These are phyloP conservation scores for Macrosiphum euphorbiae DNA, from an alignment of 2,888 invertebrate species.

Conservation along the genomic window DNA sequence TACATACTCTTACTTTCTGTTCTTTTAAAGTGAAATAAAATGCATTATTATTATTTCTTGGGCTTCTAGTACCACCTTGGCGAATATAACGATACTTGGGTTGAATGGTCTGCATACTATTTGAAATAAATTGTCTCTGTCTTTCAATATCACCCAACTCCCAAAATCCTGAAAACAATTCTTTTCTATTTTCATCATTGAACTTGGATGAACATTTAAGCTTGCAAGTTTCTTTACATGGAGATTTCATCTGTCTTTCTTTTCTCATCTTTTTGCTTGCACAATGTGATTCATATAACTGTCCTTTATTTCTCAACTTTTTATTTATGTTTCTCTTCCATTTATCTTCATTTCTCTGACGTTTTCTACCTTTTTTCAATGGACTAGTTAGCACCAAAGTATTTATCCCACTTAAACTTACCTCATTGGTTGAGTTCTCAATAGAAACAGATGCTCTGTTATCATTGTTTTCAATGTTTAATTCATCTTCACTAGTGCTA, in stretches of 20 bases:
- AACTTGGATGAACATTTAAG: slow-evolving; percentile 63
- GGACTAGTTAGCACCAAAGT: slow-evolving; percentile 13
- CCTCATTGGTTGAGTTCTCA: slow-evolving; percentile 1
- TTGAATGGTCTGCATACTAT: slow-evolving; percentile 48
- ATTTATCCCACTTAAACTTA: background rate
- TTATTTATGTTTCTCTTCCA: slow-evolving; percentile 53
- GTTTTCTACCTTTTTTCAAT: slow-evolving; percentile 44
- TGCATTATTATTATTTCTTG: slow-evolving; percentile 57
- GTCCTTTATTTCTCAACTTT: slow-evolving; percentile 47
- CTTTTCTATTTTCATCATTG: slow-evolving; percentile 62
- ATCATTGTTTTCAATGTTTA: slow-evolving; percentile 22
- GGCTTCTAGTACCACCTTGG: slow-evolving; percentile 46
- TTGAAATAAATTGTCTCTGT: slow-evolving; percentile 61
- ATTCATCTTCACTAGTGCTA: slow-evolving; percentile 35
- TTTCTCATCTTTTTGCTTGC: slow-evolving; percentile 48
- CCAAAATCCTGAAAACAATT: too few species aligned
- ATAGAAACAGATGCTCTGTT: slow-evolving; percentile 27
- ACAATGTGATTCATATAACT: slow-evolving; percentile 46
- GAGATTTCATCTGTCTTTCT: slow-evolving; percentile 56
- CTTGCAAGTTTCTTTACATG: slow-evolving; percentile 63
- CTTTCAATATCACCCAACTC: slow-evolving; percentile 60
- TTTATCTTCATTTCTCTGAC: slow-evolving; percentile 43
- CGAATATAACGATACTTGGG: slow-evolving; percentile 62
- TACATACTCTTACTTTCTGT: slow-evolving; percentile 51
- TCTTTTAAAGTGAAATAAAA: slow-evolving; percentile 53